Conservation (phyloP, 2,888 invertebrate species). For the Caenorhabditis sp. region DNA sequence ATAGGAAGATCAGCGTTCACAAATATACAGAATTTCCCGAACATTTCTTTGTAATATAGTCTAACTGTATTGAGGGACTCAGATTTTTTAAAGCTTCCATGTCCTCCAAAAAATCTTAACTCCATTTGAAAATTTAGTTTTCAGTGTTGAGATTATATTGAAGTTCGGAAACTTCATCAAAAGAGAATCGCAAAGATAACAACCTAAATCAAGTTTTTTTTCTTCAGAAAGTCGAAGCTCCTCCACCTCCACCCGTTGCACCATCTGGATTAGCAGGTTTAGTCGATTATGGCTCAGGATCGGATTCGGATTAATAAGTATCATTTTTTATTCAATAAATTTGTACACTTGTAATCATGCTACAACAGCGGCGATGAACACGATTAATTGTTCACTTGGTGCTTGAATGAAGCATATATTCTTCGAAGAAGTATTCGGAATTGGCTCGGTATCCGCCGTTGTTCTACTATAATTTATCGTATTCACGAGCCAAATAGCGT, state of each 20-base stretch:
- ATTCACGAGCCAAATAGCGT: conserved; percentile 35
- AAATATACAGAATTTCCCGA: too few species aligned
- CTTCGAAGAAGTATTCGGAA: conserved; percentile 16
- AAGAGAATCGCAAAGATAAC: too few species aligned
- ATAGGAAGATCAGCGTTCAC: too few species aligned
- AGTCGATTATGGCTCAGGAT: conserved; percentile 28
- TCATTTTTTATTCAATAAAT: neutral
- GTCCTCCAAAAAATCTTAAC: too few species aligned
- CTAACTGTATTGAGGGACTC: too few species aligned
- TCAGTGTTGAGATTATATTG: too few species aligned
- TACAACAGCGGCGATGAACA: conserved; percentile 35
- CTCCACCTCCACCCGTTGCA: neutral
- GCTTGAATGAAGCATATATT: conserved; percentile 40
- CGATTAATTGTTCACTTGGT: conserved; percentile 22
- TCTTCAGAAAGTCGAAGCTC: neutral
- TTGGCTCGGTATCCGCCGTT: conserved; percentile 32
- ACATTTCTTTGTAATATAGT: too few species aligned
- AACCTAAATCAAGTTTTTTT: too few species aligned
- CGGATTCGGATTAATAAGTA: conserved; percentile 26
- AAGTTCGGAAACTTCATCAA: too few species aligned
- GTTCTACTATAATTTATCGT: conserved; percentile 41
- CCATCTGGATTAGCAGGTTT: conserved; percentile 17
- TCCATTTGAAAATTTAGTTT: too few species aligned
- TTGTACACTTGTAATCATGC: neutral
- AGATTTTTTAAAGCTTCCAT: too few species aligned